Evolutionary conservation across 2,113 vertebrate species (phyloP), one percentile per base, ranked within the genome.

Genomic region (Neolamprologus fasciatus): DNA sequence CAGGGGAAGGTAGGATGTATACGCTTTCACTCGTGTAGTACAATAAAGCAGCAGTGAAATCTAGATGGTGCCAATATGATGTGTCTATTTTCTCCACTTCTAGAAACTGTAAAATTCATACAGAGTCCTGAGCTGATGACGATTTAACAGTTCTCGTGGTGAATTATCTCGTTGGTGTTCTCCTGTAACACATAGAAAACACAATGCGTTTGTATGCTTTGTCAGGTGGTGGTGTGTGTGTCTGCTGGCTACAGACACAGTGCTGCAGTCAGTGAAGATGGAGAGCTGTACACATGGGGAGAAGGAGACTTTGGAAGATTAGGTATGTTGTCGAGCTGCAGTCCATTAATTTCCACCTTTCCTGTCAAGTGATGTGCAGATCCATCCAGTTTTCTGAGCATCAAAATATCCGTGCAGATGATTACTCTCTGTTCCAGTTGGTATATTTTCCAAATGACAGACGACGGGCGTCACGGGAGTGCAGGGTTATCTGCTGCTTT

Each of bases 201-300:
- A 31, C 57, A 4, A 14, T 51, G 57, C 11, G 23, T 37, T 0
- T 55, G 23, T 45, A 11, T 89, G 53, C 58, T n/a, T 23, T 76
- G 6, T 86, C 91, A 97, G 97, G 96, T 97, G 94, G 97, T 97
- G 89, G 96, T 97, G 12, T 97, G 97, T 90, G 97, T 97, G 91
- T 97, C 97, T 90, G 97, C 97, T 80, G 97, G 97, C 80, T 97
- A 97, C 93, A 96, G 97, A 93, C 97, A 97, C 95, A 97, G 97
- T 16, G 96, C 97, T 21, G 96, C 97, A 1, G 97, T 97, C 89
- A 97, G 96, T 9, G 96, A 96, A 81, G 97, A 97, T 19, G 97
- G 97, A 84, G 97, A 97, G 89, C 93, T 97, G 50, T 97, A 97
- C 93, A 97, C 97, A 1, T 97, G 97, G 97, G 97, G 97, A 1